These are phyloP conservation scores for Ceryle rudis DNA, from an alignment of 2,797 vertebrate genomes.

Conservation along the genomic window DNA sequence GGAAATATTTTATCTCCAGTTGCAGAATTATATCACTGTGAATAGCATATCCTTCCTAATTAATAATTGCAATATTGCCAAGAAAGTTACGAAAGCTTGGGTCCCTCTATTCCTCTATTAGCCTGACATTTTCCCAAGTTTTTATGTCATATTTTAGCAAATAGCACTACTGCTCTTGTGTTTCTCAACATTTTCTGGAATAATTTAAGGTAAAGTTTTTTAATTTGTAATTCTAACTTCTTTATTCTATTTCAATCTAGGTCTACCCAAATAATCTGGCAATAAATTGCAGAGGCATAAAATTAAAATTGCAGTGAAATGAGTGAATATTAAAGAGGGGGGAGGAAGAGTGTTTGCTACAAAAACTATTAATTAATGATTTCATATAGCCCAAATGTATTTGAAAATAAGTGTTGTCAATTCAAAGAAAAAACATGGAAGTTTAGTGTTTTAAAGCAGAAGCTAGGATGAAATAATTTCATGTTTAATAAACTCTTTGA, in stretches of 20 bases:
- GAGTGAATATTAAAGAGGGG: not conserved
- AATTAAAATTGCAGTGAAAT: not conserved
- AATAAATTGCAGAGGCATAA: not conserved
- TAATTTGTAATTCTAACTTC: not conserved
- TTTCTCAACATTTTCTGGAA: not conserved
- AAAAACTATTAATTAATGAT: not conserved
- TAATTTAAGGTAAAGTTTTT: not conserved
- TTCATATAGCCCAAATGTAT: not conserved
- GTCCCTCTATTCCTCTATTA: accelerated
- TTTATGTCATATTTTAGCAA: not conserved
- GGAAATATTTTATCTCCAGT: not conserved
- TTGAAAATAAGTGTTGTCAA: not conserved
- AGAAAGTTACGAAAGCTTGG: not conserved
- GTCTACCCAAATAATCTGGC: not conserved
- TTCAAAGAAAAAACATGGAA: not conserved
- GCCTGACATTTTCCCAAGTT: not conserved
- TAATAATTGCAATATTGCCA: not conserved
- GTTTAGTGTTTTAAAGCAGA: not conserved
- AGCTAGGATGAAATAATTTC: not conserved
- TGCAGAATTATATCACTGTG: not conserved
- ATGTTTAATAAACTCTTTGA: not conserved
- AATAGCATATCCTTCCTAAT: not conserved
- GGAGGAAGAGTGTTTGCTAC: not conserved
- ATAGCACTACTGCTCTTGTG: not conserved
- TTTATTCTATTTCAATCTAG: not conserved